phyloP scores from a whole-genome alignment of 2,113 vertebrate genomes.

The Spea bombifrons region DNA sequence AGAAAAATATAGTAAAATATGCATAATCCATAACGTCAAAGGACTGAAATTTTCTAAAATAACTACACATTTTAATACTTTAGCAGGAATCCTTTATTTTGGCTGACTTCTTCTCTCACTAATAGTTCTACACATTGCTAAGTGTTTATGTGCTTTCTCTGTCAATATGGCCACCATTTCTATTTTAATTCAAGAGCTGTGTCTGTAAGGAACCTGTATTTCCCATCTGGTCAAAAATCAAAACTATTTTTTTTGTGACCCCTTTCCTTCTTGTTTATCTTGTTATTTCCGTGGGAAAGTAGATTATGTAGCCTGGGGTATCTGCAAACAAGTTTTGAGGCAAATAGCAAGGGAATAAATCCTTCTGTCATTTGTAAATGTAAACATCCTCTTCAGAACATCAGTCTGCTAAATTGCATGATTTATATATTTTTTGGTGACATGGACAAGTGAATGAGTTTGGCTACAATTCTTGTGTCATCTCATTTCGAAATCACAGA shows the following conservation, averaged over 20 bases:
- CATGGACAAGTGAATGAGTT: neutral
- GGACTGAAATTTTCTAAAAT: too few species aligned
- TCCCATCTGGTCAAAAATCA: neutral
- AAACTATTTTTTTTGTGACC: neutral
- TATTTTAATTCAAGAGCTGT: too few species aligned
- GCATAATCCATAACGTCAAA: too few species aligned
- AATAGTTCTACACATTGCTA: too few species aligned
- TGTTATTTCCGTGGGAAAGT: neutral
- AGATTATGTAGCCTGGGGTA: neutral
- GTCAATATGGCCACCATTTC: too few species aligned
- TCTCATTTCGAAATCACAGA: neutral
- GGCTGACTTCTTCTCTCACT: too few species aligned
- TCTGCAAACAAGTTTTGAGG: neutral
- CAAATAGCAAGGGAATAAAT: neutral
- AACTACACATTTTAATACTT: too few species aligned
- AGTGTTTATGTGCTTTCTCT: too few species aligned
- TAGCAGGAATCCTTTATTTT: too few species aligned
- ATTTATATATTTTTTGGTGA: neutral
- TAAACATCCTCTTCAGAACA: neutral
- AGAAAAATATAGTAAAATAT: too few species aligned
- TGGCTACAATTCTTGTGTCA: neutral
- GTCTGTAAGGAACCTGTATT: too few species aligned
- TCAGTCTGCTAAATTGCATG: neutral
- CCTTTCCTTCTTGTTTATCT: neutral
- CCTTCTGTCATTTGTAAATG: neutral